Evolutionary conservation across 2,888 invertebrate species (phyloP), one percentile per base, ranked within the genome.

Genomic region (Tetragnatha montana): DNA sequence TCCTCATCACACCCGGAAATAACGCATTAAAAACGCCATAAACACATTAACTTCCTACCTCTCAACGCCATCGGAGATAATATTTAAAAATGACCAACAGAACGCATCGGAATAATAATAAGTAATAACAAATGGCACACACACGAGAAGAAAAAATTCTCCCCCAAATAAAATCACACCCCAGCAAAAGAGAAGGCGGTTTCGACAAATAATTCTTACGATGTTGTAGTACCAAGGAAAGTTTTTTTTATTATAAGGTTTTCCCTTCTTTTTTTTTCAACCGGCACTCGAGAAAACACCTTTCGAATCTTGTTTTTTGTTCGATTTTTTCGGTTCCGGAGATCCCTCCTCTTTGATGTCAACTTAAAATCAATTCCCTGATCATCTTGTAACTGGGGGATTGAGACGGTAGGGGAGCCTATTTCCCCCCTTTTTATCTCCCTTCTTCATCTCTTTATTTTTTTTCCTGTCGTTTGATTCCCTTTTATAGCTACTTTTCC

Each of bases 271-370:
- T 81, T 74, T 75, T 75, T 83, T 75, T 60, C 19, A 47, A 51
- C 69, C 17, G 19, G 73, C 60, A 86, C 80, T 80, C 71, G 73
- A 73, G 79, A 86, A 86, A 86, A 86, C 86, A 86, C 86, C 86
- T 86, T 79, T 71, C 49, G 85, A 47, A 71, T 78, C 78, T 86
- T 73, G 49, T 51, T 73, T 50, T 14, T 51, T 50, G 2, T 71
- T 50, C 19, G 8, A 14, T 68, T 50, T 68, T 47, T 21, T 47
- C 22, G 12, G 8, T 47, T 70, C 78, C 71, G 47, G 22, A 80
- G 83, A 88, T 69, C 47, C 88, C 88, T 73, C 88, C 88, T 74
- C 73, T 88, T 88, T 83, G 83, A 88, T 88, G 88, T 88, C 74
- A 47, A 88, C 51, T 79, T 60, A 70, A 83, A 88, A 88, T 88